A percentile compares a stretch with the other conserved stretches of the same genome.
phyloP scores from a whole-genome alignment of 1,140 invertebrate species.

The Penaeus japonicus region DNA sequence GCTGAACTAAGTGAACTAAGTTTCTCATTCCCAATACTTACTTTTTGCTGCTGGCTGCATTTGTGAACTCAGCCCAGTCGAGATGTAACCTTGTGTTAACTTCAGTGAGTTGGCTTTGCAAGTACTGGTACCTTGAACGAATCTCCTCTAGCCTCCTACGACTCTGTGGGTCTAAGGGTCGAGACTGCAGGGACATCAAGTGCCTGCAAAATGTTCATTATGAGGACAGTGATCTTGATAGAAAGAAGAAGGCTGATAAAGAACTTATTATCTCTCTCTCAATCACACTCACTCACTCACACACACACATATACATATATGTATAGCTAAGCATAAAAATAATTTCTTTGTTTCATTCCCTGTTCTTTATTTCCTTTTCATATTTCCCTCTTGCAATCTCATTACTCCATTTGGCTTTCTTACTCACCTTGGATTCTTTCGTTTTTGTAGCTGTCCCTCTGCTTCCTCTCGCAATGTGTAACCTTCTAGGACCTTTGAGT shows the following conservation, averaged over 20 bases:
- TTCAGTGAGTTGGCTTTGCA: constrained; percentile 34
- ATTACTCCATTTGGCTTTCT: neutral
- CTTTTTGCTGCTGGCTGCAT: constrained; percentile 40
- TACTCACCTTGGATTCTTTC: constrained; percentile 30
- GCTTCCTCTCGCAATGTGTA: constrained; percentile 37
- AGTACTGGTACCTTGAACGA: constrained; percentile 41
- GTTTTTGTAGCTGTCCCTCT: constrained; percentile 25
- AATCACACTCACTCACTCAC: too few relatives aligned
- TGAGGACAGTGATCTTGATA: too few relatives aligned
- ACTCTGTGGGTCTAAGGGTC: constrained; percentile 33
- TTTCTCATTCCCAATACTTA: neutral
- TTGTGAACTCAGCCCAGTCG: constrained; percentile 41
- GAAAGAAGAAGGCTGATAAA: too few relatives aligned
- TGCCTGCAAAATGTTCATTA: constrained; percentile 2
- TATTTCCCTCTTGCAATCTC: neutral
- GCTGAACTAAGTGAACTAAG: neutral
- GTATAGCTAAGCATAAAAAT: too few relatives aligned
- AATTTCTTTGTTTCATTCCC: neutral
- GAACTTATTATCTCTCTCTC: too few relatives aligned
- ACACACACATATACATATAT: too few relatives aligned
- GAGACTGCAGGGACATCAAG: neutral
- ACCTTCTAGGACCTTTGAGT: constrained; percentile 32
- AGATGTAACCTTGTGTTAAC: constrained; percentile 39
- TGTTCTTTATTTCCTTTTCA: too few relatives aligned
- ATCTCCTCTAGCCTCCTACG: constrained; percentile 35